Conservation (phyloP, 2,113 vertebrate genomes). For the Sphyrna mokarran region DNA sequence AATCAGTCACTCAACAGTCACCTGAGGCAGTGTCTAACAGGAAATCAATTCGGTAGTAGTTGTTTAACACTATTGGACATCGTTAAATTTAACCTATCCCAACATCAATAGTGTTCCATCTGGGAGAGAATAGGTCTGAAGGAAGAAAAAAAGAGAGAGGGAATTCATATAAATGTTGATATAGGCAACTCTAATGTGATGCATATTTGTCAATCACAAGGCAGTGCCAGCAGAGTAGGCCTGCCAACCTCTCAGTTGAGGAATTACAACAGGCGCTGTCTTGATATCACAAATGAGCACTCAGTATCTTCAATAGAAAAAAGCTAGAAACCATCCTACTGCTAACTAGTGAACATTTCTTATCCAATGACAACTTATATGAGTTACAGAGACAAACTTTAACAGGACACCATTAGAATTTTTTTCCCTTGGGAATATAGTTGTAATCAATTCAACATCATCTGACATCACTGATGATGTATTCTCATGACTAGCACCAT, state of each 20-base stretch:
- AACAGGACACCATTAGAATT: no score
- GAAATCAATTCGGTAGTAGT: background rate
- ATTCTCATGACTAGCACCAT: no score
- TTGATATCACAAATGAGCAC: no score
- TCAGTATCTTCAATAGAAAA: no score
- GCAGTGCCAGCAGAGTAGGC: background rate
- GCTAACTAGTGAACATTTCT: no score
- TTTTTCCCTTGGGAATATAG: no score
- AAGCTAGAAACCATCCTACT: no score
- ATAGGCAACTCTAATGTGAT: background rate
- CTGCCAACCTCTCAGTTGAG: background rate
- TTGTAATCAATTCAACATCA: no score
- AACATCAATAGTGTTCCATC: background rate
- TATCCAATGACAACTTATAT: no score
- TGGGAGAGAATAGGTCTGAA: background rate
- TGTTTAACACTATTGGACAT: background rate
- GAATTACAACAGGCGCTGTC: background rate
- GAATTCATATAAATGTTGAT: background rate
- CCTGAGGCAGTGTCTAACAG: background rate
- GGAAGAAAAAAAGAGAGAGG: background rate
- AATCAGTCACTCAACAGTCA: background rate
- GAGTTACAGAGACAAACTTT: no score
- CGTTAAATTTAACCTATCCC: background rate
- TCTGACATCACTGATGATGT: no score
- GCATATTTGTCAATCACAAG: background rate